Conservation (phyloP, 2,113 vertebrate genomes). For the Laticauda laticaudata region DNA sequence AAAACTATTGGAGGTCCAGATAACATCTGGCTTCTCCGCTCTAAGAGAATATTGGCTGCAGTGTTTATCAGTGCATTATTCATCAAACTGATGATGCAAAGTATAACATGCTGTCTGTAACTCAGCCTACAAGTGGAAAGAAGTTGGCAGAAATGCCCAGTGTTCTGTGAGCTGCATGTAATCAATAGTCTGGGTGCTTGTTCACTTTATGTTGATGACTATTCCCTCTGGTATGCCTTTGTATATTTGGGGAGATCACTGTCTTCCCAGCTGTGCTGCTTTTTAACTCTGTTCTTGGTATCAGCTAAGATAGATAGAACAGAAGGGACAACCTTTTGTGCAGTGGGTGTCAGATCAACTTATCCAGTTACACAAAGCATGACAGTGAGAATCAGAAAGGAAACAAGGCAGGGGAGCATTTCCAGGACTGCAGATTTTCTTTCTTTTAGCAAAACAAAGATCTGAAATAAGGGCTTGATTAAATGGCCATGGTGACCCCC, state of each 20-base stretch:
- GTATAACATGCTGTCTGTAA: constrained; percentile 80
- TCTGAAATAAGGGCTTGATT: neutral
- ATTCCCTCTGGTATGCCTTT: constrained; percentile 77
- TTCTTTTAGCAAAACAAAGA: neutral
- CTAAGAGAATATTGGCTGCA: constrained; percentile 76
- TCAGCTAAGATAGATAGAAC: constrained; percentile 63
- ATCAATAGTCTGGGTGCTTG: constrained; percentile 81
- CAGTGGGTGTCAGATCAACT: constrained; percentile 72
- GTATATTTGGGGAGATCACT: constrained; percentile 79
- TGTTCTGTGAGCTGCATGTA: constrained; percentile 79
- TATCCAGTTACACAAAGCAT: constrained; percentile 66
- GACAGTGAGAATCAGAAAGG: constrained; percentile 53
- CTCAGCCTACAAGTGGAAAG: constrained; percentile 69
- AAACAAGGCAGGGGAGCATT: constrained; percentile 54
- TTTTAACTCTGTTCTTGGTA: constrained; percentile 68
- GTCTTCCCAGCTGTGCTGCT: constrained; percentile 75
- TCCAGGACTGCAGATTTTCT: constrained; percentile 42
- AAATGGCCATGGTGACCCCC: constrained; percentile 20
- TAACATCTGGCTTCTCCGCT: constrained; percentile 81
- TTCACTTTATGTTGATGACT: constrained; percentile 79
- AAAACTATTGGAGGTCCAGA: constrained; percentile 78
- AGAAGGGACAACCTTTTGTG: constrained; percentile 74
- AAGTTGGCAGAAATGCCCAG: constrained; percentile 79
- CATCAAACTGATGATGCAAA: constrained; percentile 84
- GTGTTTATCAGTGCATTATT: constrained; percentile 82